A percentile compares a stretch with the other conserved stretches of the same genome.
Conservation (phyloP, 1,140 invertebrate genomes). For the Pseudomyrmex flavicornis region DNA sequence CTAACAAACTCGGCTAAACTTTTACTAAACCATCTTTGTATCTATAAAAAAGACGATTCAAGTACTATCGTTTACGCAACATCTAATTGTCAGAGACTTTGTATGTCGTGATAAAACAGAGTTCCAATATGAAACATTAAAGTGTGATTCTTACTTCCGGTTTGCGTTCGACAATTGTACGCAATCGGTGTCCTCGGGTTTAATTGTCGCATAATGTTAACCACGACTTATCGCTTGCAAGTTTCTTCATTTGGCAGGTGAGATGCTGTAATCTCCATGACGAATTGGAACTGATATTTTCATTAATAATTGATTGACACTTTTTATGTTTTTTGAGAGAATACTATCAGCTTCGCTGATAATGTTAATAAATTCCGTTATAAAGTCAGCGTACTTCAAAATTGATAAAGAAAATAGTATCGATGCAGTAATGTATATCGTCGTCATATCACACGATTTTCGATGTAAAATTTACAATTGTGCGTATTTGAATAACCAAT, state of each 20-base stretch:
- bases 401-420: background rate
- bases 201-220: slow-evolving; percentile 14
- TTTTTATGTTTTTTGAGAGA: background rate
- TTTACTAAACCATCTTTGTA: background rate
- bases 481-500: too few relatives aligned
- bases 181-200: background rate
- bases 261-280: background rate
- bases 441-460: too few relatives aligned
- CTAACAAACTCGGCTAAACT: background rate
- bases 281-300: background rate
- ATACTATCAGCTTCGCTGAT: background rate
- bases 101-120: background rate
- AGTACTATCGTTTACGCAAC: background rate
- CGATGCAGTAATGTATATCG: background rate
- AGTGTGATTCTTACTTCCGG: background rate
- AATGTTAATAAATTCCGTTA: background rate
- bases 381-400: too few relatives aligned
- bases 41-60: background rate
- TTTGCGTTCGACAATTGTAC: background rate
- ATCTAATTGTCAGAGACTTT: background rate
- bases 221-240: background rate
- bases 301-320: background rate
- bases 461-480: too few relatives aligned
- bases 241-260: background rate
- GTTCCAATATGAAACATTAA: background rate